A percentile compares a stretch with the other conserved stretches of the same genome.
phyloP scores from a whole-genome alignment of 2,797 vertebrate genomes.

The Sebastes oblongus region DNA sequence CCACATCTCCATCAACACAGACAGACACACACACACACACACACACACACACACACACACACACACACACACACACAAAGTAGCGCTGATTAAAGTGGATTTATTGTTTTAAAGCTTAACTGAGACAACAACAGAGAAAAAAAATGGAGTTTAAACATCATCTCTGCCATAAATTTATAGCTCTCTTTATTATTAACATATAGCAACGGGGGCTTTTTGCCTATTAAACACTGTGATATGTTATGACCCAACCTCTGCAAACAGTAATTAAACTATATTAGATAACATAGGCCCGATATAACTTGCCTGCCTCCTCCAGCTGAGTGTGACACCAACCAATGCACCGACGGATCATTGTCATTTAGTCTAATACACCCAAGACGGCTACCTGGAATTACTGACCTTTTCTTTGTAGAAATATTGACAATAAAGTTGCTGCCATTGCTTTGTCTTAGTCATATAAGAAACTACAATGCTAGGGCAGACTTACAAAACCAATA shows the following conservation, averaged over 20 bases:
- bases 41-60: background rate
- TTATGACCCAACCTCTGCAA: slow-evolving; percentile 53
- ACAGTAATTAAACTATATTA: slow-evolving; percentile 63
- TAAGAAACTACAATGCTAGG: background rate
- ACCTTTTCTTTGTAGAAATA: background rate
- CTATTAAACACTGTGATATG: slow-evolving; percentile 24
- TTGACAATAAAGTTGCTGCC: background rate
- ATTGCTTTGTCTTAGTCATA: slow-evolving; percentile 1
- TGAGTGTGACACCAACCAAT: slow-evolving; percentile 26
- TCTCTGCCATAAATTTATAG: background rate
- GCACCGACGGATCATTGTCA: slow-evolving; percentile 8
- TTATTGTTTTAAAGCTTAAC: background rate
- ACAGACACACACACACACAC: background rate
- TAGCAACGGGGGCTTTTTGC: background rate
- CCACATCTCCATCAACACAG: background rate
- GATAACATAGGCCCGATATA: slow-evolving; percentile 63
- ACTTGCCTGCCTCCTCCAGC: slow-evolving; percentile 19
- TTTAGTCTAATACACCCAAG: slow-evolving; percentile 17
- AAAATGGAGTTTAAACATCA: background rate
- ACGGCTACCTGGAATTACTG: background rate
- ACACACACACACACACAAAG: background rate
- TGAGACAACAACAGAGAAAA: background rate
- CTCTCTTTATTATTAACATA: slow-evolving; percentile 1
- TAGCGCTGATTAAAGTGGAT: background rate
- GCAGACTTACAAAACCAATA: slow-evolving; percentile 16